These are phyloP conservation scores for Neosilurus mollespiculum DNA, from an alignment of 2,797 vertebrate genomes.

Conservation along the genomic window DNA sequence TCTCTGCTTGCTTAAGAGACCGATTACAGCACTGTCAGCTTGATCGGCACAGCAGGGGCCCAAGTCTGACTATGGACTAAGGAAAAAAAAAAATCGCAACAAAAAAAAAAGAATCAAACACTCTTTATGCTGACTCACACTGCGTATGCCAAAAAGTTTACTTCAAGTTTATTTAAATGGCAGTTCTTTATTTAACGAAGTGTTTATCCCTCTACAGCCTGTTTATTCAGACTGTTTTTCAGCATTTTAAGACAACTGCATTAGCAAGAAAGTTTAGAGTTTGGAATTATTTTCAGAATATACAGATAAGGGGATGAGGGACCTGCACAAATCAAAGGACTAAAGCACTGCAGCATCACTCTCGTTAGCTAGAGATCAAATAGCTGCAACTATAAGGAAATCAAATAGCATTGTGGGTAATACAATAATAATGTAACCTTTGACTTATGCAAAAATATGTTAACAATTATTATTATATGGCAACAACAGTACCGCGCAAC, in stretches of 20 bases:
- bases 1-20: constrained; percentile 58
- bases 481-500: too few relatives aligned
- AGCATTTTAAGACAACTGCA: neutral
- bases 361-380: neutral
- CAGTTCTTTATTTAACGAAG: neutral
- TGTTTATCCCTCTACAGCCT: neutral
- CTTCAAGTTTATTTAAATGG: neutral
- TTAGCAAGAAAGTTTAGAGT: neutral
- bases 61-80: constrained; percentile 44
- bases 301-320: neutral
- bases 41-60: constrained; percentile 49
- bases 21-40: constrained; percentile 53
- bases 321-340: neutral
- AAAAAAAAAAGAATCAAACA: constrained; percentile 29
- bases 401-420: neutral
- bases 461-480: too few relatives aligned
- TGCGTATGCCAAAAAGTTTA: neutral
- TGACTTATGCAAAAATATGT: too few relatives aligned
- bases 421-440: too few relatives aligned
- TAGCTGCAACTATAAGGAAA: neutral
- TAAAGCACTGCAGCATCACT: neutral
- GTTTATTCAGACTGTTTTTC: neutral
- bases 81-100: neutral
- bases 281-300: neutral
- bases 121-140: constrained; percentile 27